phyloP scores from a whole-genome alignment of 2,113 vertebrate genomes.

The Oreotragus oreotragus region DNA sequence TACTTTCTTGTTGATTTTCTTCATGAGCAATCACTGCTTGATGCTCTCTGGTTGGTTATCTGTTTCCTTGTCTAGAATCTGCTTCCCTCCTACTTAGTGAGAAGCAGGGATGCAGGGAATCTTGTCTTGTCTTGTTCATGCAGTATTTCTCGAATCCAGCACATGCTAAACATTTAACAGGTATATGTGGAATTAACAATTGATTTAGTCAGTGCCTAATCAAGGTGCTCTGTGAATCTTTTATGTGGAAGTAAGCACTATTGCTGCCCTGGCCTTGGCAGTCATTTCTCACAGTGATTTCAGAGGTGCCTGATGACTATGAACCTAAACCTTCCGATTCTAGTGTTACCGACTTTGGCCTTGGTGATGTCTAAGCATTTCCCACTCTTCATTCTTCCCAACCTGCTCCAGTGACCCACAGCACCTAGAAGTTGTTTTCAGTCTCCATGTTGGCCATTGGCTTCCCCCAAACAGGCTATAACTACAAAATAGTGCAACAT shows the following conservation, averaged over 20 bases:
- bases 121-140: not conserved
- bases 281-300: not conserved
- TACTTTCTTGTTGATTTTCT: not conserved
- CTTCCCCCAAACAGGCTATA: not conserved
- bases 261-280: fast-evolving
- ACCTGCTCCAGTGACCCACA: not conserved
- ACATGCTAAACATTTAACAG: not conserved
- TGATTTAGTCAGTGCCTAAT: not conserved
- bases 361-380: not conserved
- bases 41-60: not conserved
- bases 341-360: not conserved
- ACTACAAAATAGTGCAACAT: not conserved
- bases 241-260: not conserved
- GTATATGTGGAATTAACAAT: not conserved
- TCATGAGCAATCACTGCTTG: not conserved
- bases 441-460: not conserved
- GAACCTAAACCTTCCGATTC: not conserved
- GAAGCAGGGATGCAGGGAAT: fast-evolving
- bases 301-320: not conserved
- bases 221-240: not conserved
- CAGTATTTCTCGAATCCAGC: not conserved
- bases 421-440: not conserved
- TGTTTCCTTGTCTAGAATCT: not conserved
- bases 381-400: not conserved
- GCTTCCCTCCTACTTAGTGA: not conserved